These are phyloP conservation scores for Leptinotarsa rubiginosa DNA, from an alignment of 2,888 invertebrate genomes.

Conservation along the genomic window DNA sequence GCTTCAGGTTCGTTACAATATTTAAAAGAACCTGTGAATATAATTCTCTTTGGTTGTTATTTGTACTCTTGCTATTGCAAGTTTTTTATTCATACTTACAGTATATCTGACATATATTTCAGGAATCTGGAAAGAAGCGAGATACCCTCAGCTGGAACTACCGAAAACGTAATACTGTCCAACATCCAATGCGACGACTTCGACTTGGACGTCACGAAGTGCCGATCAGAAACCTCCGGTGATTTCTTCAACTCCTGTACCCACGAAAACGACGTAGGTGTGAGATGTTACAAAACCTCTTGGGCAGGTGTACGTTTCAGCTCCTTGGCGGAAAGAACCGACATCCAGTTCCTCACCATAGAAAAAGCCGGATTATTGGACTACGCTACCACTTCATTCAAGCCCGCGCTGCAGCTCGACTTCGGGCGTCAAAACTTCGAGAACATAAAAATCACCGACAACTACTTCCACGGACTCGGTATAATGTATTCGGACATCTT, in stretches of 20 bases:
- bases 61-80: no score
- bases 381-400: slow-evolving; percentile 87
- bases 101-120: slow-evolving; percentile 2
- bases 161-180: slow-evolving; percentile 82
- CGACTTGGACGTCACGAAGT: slow-evolving; percentile 90
- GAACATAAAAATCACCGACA: slow-evolving; percentile 83
- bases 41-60: no score
- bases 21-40: no score
- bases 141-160: slow-evolving; percentile 82
- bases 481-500: slow-evolving; percentile 95
- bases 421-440: slow-evolving; percentile 86
- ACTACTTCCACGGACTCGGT: slow-evolving; percentile 93
- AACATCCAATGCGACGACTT: slow-evolving; percentile 92
- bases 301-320: slow-evolving; percentile 96
- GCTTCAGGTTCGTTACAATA: no score
- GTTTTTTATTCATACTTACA: not conserved
- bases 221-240: slow-evolving; percentile 79
- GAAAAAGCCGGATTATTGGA: slow-evolving; percentile 95
- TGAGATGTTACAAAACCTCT: slow-evolving; percentile 88
- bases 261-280: slow-evolving; percentile 88
- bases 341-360: slow-evolving; percentile 87
- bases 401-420: slow-evolving; percentile 90
- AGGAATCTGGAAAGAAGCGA: slow-evolving; percentile 80
- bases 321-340: slow-evolving; percentile 86
- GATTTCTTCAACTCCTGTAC: slow-evolving; percentile 91